These are phyloP conservation scores for Pherbina coryleti DNA, from an alignment of 2,888 invertebrate species.

Conservation along the genomic window DNA sequence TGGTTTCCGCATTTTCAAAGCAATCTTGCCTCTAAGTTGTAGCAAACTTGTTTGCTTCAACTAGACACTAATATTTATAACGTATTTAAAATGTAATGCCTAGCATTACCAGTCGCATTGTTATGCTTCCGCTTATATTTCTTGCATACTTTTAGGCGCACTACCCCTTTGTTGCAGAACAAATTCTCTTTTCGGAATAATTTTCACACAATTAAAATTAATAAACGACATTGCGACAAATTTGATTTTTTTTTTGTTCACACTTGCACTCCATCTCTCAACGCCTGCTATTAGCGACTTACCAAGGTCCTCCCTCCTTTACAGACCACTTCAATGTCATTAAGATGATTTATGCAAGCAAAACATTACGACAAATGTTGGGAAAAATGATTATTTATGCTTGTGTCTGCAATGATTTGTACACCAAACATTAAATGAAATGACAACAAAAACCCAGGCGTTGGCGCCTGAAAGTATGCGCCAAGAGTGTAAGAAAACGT, in stretches of 20 bases:
- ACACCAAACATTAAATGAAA: slow-evolving; percentile 48
- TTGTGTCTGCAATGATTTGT: slow-evolving; percentile 47
- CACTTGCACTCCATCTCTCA: neutral
- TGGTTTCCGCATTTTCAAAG: too few relatives aligned
- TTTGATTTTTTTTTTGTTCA: neutral
- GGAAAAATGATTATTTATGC: slow-evolving; percentile 46
- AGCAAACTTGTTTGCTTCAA: too few relatives aligned
- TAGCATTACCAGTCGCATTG: neutral
- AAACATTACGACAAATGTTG: slow-evolving; percentile 20
- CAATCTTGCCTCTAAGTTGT: too few relatives aligned
- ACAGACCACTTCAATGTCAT: slow-evolving; percentile 18
- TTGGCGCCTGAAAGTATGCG: slow-evolving; percentile 9
- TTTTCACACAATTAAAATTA: slow-evolving; percentile 18
- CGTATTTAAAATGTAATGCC: neutral
- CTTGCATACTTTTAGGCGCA: neutral
- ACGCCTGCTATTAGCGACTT: too few relatives aligned
- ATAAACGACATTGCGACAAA: slow-evolving; percentile 1
- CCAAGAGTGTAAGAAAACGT: neutral
- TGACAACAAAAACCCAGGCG: slow-evolving; percentile 32
- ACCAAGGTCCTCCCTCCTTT: neutral
- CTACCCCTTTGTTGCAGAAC: neutral
- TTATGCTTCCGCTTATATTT: neutral
- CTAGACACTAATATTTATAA: too few relatives aligned
- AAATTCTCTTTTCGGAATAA: neutral
- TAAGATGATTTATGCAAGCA: slow-evolving; percentile 24